Conservation (phyloP, 2,888 invertebrate species). For the Drosophila acutilabella region DNA sequence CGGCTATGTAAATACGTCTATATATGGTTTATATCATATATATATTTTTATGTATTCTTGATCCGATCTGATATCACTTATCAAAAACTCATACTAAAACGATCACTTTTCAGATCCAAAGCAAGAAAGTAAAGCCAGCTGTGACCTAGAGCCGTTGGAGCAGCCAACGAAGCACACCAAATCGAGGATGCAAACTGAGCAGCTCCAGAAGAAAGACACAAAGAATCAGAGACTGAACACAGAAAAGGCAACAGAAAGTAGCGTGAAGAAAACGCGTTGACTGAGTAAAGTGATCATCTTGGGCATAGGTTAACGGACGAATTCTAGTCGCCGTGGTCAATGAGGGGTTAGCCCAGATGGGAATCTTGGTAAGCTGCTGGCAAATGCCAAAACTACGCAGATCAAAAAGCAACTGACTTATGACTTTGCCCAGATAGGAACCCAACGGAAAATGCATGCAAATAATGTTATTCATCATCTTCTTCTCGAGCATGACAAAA, state of each 20-base stretch:
- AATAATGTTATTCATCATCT: conserved; percentile 57
- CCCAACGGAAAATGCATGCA: conserved; percentile 59
- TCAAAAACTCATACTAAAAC: no score
- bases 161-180: conserved; percentile 19
- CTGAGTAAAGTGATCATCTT: conserved; percentile 10
- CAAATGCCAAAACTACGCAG: conserved; percentile 61
- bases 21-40: no score
- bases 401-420: conserved; percentile 39
- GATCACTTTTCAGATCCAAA: no score
- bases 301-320: neutral
- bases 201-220: conserved; percentile 52
- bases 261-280: conserved; percentile 54
- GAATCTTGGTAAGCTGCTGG: conserved; percentile 22
- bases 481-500: conserved; percentile 41
- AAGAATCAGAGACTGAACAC: conserved; percentile 15
- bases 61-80: no score
- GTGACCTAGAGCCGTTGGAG: conserved; percentile 19
- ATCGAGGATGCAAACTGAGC: conserved; percentile 15
- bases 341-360: conserved; percentile 16
- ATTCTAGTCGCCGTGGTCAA: neutral
- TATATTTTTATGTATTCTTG: no score
- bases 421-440: conserved; percentile 43
- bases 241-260: conserved; percentile 46
- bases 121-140: no score
- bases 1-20: no score